Evolutionary conservation across 2,797 vertebrate genomes (phyloP).

Genomic region (Hozukius guyotensis): DNA sequence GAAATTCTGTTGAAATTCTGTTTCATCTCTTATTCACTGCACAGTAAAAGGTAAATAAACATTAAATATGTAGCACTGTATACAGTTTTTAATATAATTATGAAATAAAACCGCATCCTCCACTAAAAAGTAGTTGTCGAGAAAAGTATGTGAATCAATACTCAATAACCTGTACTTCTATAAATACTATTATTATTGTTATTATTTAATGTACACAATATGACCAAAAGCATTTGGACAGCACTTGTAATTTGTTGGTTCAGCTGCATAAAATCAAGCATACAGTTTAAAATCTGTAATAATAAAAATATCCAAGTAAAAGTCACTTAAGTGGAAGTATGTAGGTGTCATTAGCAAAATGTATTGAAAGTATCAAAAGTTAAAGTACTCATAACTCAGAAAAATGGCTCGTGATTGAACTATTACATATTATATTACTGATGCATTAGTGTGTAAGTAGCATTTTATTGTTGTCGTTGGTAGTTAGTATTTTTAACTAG

Average conservation of each 20-base stretch:
- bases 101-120: constrained; percentile 42
- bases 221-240: not conserved
- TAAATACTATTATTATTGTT: not conserved
- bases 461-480: not conserved
- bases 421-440: not conserved
- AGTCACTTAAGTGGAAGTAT: not conserved
- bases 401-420: not conserved
- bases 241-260: not conserved
- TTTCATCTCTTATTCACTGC: constrained; percentile 40
- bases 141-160: not conserved
- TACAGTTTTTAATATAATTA: constrained; percentile 37
- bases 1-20: constrained; percentile 8
- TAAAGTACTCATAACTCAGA: not conserved
- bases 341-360: not conserved
- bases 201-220: not conserved
- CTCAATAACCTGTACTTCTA: not conserved
- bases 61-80: constrained; percentile 29
- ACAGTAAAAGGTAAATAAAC: constrained; percentile 45
- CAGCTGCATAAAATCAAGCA: not conserved
- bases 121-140: not conserved
- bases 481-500: not conserved
- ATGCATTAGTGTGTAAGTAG: not conserved
- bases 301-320: not conserved
- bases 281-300: not conserved
- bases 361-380: not conserved